These are phyloP conservation scores for Mesaphorura yosii DNA, from an alignment of 1,140 invertebrate species.

Conservation along the genomic window DNA sequence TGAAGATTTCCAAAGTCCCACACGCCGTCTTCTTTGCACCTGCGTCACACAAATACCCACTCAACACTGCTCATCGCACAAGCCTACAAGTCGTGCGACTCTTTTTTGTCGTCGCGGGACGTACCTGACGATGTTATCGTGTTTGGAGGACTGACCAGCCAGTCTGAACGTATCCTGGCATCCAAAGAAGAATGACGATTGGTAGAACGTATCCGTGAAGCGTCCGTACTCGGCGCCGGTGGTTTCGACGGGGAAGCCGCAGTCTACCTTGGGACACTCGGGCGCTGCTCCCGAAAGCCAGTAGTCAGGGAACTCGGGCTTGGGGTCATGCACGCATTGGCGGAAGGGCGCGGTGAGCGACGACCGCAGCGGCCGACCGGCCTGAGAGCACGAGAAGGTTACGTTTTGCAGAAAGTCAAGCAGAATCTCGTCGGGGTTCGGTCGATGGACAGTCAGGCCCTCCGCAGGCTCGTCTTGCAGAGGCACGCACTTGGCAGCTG, in stretches of 20 bases:
- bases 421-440: slow-evolving; percentile 63
- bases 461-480: slow-evolving; percentile 78
- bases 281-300: slow-evolving; percentile 57
- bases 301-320: slow-evolving; percentile 42
- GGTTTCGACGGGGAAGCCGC: slow-evolving; percentile 71
- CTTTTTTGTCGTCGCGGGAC: no score
- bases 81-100: no score
- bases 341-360: slow-evolving; percentile 71
- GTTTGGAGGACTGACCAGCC: slow-evolving; percentile 77
- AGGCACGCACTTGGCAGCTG: slow-evolving; percentile 78
- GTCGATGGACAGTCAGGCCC: slow-evolving; percentile 60
- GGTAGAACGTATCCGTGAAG: slow-evolving; percentile 73
- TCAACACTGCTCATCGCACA: no score
- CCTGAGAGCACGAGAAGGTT: slow-evolving; percentile 63
- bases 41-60: no score
- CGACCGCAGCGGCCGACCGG: slow-evolving; percentile 61
- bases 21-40: slow-evolving; percentile 76
- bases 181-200: slow-evolving; percentile 88
- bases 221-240: slow-evolving; percentile 85
- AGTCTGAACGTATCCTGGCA: slow-evolving; percentile 92
- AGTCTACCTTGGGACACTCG: slow-evolving; percentile 73
- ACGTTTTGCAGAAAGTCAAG: slow-evolving; percentile 83
- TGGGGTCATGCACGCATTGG: slow-evolving; percentile 91
- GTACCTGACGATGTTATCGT: slow-evolving; percentile 75
- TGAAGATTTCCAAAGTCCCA: slow-evolving; percentile 95